Conservation (phyloP, 2,888 invertebrate genomes). For the Apamea crenata region DNA sequence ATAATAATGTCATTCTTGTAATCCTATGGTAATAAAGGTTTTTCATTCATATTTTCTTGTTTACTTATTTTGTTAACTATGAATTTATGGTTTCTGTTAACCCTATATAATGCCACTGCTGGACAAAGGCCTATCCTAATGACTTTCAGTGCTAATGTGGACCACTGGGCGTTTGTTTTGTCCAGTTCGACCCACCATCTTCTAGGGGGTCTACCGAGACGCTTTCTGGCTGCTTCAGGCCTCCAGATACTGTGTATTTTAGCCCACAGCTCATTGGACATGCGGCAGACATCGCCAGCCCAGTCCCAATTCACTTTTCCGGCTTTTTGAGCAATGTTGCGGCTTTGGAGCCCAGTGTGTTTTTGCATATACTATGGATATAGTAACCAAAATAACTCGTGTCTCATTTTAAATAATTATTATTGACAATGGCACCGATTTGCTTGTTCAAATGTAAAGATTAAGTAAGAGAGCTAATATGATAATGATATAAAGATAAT, state of each 20-base stretch:
- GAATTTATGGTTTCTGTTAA: not conserved
- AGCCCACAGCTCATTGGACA: not conserved
- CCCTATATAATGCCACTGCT: not conserved
- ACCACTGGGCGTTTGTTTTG: not conserved
- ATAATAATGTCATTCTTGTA: slow-evolving; percentile 22
- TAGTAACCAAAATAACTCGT: not conserved
- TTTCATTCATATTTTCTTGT: not conserved
- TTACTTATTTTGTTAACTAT: not conserved
- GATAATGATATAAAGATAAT: too few species aligned
- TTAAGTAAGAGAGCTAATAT: not conserved
- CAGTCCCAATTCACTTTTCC: not conserved
- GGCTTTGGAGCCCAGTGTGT: too few species aligned
- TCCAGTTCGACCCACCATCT: not conserved
- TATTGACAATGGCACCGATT: not conserved
- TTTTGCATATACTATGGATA: not conserved
- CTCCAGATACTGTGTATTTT: not conserved
- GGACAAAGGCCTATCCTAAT: too few species aligned
- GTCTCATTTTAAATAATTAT: not conserved
- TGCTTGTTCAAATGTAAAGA: too few species aligned
- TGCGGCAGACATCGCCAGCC: not conserved
- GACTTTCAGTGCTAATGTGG: not conserved
- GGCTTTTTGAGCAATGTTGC: not conserved
- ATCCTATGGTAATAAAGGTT: slow-evolving; percentile 9
- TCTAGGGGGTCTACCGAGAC: too few species aligned
- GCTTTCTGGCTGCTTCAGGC: not conserved